Evolutionary conservation across 2,888 invertebrate species (phyloP), one percentile per base, ranked within the genome.

Genomic region (Cheilosia variabilis): DNA sequence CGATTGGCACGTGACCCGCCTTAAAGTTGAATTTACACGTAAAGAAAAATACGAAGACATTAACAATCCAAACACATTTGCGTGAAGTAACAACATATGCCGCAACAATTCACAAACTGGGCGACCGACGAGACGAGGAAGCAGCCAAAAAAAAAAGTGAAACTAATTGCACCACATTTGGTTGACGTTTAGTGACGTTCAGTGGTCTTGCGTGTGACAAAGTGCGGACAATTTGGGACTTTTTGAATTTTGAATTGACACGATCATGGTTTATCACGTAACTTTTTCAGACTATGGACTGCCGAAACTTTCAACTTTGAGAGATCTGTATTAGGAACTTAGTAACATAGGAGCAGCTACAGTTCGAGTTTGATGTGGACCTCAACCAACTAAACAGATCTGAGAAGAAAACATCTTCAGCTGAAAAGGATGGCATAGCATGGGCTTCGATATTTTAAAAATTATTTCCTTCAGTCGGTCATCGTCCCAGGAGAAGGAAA

Each of bases 1-100:
- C 63, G 78, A 78, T 19, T 19, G 57, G 66, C 84, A 84, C 84
- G 84, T 79, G 84, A 79, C 75, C 79, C n/a, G 55, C 68, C 43
- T 62, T 43, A 22, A 52, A 68, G 24, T 43, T 13, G 13, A 72
- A 50, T 72, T 24, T n/a, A 43, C 17, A 17, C 9, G 27, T 19
- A 63, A 50, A 31, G 27, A 27, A 63, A 60, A 55, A 43, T 9
- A 10, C 65, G 45, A 47, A 57, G 17, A 27, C 62, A 75, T 81
- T 75, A 58, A 31, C 34, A 75, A 53, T 76, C 81, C 19, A 58
- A 58, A 65, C 66, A 71, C 80, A 80, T 62, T 66, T 53, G 22
- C 45, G 65, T 82, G 81, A 76, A 82, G 76, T 65, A 82, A 82
- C 81, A 53, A 55, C 37, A 24, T 31, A 43, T 80, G 58, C 52